Evolutionary conservation across 2,113 vertebrate species (phyloP).

Genomic region (Oostethus manadensis): DNA sequence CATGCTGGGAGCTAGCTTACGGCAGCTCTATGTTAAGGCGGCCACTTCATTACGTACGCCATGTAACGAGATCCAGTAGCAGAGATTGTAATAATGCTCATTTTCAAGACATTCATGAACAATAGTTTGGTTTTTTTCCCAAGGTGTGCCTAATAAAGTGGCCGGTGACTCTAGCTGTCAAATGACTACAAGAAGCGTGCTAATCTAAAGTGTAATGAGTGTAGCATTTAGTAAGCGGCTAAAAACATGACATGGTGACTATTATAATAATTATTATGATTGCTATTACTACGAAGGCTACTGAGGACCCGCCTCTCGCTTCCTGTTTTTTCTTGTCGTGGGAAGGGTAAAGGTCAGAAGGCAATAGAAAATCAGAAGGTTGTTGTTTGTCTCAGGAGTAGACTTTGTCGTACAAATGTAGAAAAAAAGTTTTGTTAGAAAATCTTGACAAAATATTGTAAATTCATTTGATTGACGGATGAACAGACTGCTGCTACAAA

Average conservation of each 20-base stretch:
- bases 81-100: background rate
- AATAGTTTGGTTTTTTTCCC: background rate
- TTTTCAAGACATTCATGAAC: background rate
- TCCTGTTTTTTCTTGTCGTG: background rate
- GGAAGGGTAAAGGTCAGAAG: background rate
- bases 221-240: no score
- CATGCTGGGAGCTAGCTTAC: background rate
- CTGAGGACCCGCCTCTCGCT: constrained; percentile 7
- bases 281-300: background rate
- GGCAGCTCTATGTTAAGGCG: background rate
- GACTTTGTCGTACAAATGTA: background rate
- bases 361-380: background rate
- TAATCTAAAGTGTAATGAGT: no score
- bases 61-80: background rate
- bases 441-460: background rate
- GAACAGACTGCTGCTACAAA: background rate
- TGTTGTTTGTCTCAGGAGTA: no score
- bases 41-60: background rate
- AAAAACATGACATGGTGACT: no score
- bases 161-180: background rate
- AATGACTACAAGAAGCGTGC: no score
- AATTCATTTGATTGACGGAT: background rate
- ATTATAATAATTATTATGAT: background rate
- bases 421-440: constrained; percentile 7
- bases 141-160: background rate